Percentiles rank a stretch among this genome's conserved stretches.
phyloP scores from a whole-genome alignment of 2,797 vertebrate genomes.

The Chiloscyllium punctatum region DNA sequence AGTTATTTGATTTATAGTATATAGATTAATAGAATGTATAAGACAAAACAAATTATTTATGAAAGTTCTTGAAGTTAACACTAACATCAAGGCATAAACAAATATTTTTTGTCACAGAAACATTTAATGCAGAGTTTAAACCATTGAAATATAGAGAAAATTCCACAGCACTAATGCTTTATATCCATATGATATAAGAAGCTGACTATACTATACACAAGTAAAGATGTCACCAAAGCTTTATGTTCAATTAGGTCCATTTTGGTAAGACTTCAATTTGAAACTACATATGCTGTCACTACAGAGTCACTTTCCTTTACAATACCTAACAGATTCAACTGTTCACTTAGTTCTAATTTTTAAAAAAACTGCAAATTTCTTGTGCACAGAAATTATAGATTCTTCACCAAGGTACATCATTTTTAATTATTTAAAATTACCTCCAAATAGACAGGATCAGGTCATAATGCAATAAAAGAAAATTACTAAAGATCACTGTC shows the following conservation, averaged over 20 bases:
- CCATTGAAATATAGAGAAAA: background rate
- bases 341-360: background rate
- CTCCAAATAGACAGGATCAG: background rate
- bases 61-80: constrained; percentile 13
- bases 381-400: background rate
- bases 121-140: background rate
- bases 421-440: background rate
- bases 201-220: background rate
- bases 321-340: background rate
- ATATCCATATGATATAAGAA: background rate
- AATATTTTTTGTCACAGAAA: background rate
- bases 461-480: background rate
- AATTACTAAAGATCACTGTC: no score
- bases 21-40: constrained; percentile 1
- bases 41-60: background rate
- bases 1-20: background rate
- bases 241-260: background rate
- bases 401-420: background rate
- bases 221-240: background rate
- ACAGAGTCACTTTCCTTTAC: background rate
- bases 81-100: background rate
- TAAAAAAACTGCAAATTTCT: background rate
- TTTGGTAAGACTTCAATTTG: background rate
- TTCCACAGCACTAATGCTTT: background rate
- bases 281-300: background rate